Conservation (phyloP, 1,140 invertebrate genomes). For the Trypoxylus dichotomus region DNA sequence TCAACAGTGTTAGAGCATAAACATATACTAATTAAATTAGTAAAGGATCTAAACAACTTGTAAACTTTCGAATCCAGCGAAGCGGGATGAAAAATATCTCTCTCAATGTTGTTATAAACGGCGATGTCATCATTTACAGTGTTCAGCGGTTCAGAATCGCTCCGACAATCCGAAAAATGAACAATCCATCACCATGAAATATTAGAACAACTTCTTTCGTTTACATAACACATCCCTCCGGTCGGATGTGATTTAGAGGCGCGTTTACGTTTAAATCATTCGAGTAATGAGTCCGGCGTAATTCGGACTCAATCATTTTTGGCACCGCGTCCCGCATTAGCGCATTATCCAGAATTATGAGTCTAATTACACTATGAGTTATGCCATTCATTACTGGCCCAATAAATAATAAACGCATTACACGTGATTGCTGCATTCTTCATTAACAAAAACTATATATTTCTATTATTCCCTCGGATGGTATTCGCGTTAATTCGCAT, state of each 20-base stretch:
- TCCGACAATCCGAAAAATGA: slow-evolving; percentile 25
- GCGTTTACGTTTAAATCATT: slow-evolving; percentile 31
- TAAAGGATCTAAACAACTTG: no score
- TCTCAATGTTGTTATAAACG: not conserved
- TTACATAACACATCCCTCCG: slow-evolving; percentile 21
- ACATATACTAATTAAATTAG: no score
- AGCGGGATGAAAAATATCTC: not conserved
- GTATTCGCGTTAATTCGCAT: slow-evolving; percentile 39
- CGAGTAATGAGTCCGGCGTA: slow-evolving; percentile 33
- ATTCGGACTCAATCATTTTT: slow-evolving; percentile 53
- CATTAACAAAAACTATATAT: slow-evolving; percentile 53
- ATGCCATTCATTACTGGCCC: slow-evolving; percentile 51
- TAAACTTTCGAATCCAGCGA: not conserved
- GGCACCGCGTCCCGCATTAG: slow-evolving; percentile 49
- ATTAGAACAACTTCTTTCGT: slow-evolving; percentile 25
- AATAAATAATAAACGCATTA: slow-evolving; percentile 53
- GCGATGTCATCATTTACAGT: slow-evolving; percentile 19
- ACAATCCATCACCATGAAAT: slow-evolving; percentile 21
- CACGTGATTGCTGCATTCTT: slow-evolving; percentile 49
- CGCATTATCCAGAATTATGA: slow-evolving; percentile 53
- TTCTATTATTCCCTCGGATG: slow-evolving; percentile 49
- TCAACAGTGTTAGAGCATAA: no score
- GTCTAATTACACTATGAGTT: slow-evolving; percentile 53
- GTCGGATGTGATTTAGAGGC: slow-evolving; percentile 3
- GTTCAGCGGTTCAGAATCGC: slow-evolving; percentile 22